Conservation (phyloP, 2,113 vertebrate species). For the Pantherophis guttatus region DNA sequence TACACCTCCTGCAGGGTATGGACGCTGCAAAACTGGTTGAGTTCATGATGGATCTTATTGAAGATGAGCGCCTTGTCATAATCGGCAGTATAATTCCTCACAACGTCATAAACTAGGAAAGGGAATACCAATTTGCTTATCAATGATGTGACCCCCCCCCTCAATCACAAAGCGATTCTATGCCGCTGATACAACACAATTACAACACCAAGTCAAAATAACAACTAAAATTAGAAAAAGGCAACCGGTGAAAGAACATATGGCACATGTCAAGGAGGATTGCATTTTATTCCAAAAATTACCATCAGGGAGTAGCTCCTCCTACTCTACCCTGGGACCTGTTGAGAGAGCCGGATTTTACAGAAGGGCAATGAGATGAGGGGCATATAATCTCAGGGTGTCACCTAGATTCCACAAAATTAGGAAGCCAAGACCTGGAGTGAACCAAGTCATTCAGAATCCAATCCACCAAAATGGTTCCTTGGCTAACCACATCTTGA, state of each 20-base stretch:
- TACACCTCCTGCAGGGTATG: conserved; percentile 97
- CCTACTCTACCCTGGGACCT: neutral
- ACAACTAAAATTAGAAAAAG: neutral
- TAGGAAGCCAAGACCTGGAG: neutral
- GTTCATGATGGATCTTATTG: conserved; percentile 98
- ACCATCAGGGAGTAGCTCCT: neutral
- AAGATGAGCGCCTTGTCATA: conserved; percentile 98
- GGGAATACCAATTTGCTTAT: neutral
- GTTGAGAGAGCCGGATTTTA: neutral
- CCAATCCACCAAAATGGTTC: neutral
- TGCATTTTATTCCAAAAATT: neutral
- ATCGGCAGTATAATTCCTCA: conserved; percentile 95
- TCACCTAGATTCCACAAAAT: neutral
- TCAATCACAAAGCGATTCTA: neutral
- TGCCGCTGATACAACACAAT: neutral
- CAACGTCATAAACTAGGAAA: conserved; percentile 86
- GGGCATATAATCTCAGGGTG: neutral
- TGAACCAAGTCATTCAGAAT: neutral
- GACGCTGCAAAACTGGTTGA: conserved; percentile 98
- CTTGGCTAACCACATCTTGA: neutral
- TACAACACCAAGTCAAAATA: neutral
- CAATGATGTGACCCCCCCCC: neutral
- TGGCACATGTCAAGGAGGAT: neutral
- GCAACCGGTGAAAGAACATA: neutral
- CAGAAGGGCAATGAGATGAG: neutral